phyloP scores from a whole-genome alignment of 2,888 invertebrate genomes.

The Corbicula japonica region DNA sequence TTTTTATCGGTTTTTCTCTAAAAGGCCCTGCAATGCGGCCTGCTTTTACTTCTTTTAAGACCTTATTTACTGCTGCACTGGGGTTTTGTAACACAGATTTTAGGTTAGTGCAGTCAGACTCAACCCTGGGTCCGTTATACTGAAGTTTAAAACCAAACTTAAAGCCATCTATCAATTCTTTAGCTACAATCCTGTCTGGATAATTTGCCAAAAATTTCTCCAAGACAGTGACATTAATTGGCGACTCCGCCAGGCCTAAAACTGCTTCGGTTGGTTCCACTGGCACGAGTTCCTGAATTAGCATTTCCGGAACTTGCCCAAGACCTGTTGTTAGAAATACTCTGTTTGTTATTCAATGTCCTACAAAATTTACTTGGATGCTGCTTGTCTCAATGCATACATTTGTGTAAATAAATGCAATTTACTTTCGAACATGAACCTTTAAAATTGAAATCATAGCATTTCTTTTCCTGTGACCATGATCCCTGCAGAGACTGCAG shows the following conservation, averaged over 20 bases:
- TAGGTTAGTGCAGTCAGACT: neutral
- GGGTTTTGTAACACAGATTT: slow-evolving; percentile 35
- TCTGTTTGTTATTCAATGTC: neutral
- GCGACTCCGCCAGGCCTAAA: slow-evolving; percentile 3
- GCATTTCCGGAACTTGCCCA: neutral
- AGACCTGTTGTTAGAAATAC: neutral
- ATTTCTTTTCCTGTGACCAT: neutral
- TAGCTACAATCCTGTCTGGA: neutral
- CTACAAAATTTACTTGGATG: neutral
- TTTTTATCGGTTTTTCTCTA: neutral
- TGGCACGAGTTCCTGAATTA: neutral
- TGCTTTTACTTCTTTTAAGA: slow-evolving; percentile 20
- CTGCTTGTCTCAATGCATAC: neutral
- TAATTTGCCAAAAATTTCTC: neutral
- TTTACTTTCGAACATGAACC: neutral
- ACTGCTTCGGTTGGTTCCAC: neutral
- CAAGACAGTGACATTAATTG: slow-evolving; percentile 2
- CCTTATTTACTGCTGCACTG: slow-evolving; percentile 24
- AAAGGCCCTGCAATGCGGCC: slow-evolving; percentile 35
- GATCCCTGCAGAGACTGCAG: neutral
- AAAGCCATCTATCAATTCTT: slow-evolving; percentile 13
- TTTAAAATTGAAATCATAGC: slow-evolving; percentile 10
- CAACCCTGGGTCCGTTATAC: neutral
- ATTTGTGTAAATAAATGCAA: neutral
- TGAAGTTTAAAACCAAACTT: slow-evolving; percentile 8